Base-by-base conservation (phyloP, 2,888 invertebrate genomes). In the Sialis fuliginosa region DNA sequence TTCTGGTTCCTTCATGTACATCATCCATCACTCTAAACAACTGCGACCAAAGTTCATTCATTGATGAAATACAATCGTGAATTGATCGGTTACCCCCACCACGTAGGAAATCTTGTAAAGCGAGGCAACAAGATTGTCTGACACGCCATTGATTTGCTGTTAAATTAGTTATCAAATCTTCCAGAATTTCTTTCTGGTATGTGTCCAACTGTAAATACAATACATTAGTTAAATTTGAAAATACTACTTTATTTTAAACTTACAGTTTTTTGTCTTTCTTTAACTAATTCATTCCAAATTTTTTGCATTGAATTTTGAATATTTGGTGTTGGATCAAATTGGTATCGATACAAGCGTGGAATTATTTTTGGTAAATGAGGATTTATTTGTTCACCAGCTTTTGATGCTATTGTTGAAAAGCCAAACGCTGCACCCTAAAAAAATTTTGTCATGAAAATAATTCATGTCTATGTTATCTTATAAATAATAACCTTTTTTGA, bases 11-110 rank as follows among this genome's bases (percentile, higher is more conserved):
- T 60, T 89, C 92, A 62, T 95, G 93, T 54, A 91, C 86, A 63
- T 95, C 95, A 61, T 95, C 95, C 81, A 91, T 85, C 0, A 93
- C 92, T 13, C 91, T 70, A 62, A 93, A 88, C 51, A 92, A 65
- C 58, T 84, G 81, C 33, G 71, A 69, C 90, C 92, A 92, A 41
- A 89, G 68, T 50, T 78, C 76, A 0, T 74, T 68, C 63, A 77
- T 62, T 1, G 55, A 56, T 52, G 58, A 55, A 4, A 62, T 54
- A 6, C 60, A 63, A 57, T 64, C 63, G 46, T 66, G 64, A 47
- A 65, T 62, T 0, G 63, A 61, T 13, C 62, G 55, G 54, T 64
- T 64, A 1, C 60, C 60, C 1, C 62, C 60, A 32, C 79, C 81
- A 64, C 84, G 75, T 45, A 95, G 66, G 40, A 95, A 71, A 66